Evolutionary conservation across 2,797 vertebrate genomes (phyloP).

Genomic region (Notamacropus eugenii): DNA sequence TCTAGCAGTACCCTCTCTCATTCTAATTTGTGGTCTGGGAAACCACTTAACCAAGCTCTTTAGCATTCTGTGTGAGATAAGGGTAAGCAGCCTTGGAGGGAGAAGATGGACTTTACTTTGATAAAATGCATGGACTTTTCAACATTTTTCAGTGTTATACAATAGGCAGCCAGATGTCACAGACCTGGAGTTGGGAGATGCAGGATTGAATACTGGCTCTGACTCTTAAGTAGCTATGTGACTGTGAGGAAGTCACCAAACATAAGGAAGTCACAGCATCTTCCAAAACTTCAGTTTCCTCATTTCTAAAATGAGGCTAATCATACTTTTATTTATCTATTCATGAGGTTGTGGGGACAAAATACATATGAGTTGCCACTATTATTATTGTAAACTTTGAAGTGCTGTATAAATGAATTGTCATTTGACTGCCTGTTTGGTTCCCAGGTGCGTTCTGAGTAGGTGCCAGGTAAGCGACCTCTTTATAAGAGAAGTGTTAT

Average conservation of each 20-base stretch:
- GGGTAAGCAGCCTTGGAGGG: neutral
- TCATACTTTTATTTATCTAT: neutral
- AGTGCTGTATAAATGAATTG: neutral
- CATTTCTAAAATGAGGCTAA: neutral
- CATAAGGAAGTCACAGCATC: neutral
- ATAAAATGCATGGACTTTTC: neutral
- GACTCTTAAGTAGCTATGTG: neutral
- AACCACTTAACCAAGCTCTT: neutral
- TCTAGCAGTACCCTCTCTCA: neutral
- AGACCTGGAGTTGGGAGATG: neutral
- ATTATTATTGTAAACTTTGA: neutral
- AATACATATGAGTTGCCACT: neutral
- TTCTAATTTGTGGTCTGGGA: neutral
- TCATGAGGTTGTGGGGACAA: neutral
- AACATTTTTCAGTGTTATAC: neutral
- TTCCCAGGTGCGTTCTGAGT: neutral
- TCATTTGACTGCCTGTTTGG: neutral
- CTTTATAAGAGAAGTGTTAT: neutral
- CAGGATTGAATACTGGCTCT: neutral
- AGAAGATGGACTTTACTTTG: neutral
- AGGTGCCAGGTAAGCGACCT: neutral
- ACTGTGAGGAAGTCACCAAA: neutral
- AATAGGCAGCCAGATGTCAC: neutral
- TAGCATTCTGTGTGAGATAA: rapidly evolving
- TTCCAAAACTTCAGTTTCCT: neutral